Evolutionary conservation across 2,888 invertebrate species (phyloP), one percentile per base, ranked within the genome.

Genomic region (Lasiommata megera): DNA sequence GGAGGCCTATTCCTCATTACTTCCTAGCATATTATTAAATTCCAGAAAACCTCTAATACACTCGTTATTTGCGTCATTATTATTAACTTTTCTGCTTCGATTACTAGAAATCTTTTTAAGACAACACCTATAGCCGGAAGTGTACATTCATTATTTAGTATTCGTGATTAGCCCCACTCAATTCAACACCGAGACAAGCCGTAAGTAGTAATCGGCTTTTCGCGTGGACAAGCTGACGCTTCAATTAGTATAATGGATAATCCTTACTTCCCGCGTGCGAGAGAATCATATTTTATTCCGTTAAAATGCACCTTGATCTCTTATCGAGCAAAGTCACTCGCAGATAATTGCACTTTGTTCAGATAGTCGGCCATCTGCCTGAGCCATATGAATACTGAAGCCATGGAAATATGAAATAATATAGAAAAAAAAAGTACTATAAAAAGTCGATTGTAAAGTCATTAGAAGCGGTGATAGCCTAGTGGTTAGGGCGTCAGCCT

Each of bases 181-280:
- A 80, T 79, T 77, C 70, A 60, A 50, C 54, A 46, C 56, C 60
- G 65, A 76, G 75, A 73, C 73, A 71, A 61, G 62, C 62, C 52
- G 31, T 51, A 51, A 51, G 38, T 52, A 69, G 65, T 82, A 82
- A 84, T 81, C 74, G 76, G 69, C 61, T 67, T 67, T 68, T 84
- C 70, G 84, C 84, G 84, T 84, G 83, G 77, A 77, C 71, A 63
- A 66, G 62, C 73, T 73, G 75, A 76, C 73, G 76, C 76, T 80
- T 82, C 82, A 86, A 85, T 86, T 85, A 85, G 83, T 78, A 76
- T 77, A 84, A 82, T 84, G 77, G 80, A 83, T 82, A 80, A 84
- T 79, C 74, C 71, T 54, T 31, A 44, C 12, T 38, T n/a, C 23
- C 31, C 53, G 37, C 47, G 18, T 9, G 31, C 37, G 38, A 56